phyloP scores from a whole-genome alignment of 1,140 invertebrate genomes.

The Tetramorium parvispinum region DNA sequence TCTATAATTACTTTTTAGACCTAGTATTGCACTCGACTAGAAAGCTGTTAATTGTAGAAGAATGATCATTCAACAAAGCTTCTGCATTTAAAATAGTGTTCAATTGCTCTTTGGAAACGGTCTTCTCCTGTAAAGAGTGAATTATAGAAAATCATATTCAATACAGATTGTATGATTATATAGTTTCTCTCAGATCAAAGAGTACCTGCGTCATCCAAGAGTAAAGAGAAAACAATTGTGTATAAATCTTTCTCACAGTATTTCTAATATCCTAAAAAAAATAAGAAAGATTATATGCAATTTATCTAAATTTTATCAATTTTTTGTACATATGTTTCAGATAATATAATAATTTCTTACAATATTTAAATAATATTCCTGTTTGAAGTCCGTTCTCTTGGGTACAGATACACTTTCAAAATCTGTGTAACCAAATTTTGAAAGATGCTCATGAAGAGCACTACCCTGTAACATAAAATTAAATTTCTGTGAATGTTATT shows the following conservation, averaged over 20 bases:
- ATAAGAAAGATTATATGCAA: conserved; percentile 18
- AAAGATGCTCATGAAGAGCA: conserved; percentile 77
- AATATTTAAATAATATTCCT: conserved; percentile 28
- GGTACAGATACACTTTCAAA: conserved; percentile 76
- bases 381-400: conserved; percentile 37
- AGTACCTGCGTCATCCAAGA: conserved; percentile 65
- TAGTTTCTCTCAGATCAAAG: not conserved
- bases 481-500: not conserved
- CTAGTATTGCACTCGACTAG: conserved; percentile 58
- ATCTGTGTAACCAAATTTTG: conserved; percentile 78
- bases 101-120: conserved; percentile 71
- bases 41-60: conserved; percentile 72
- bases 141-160: conserved; percentile 48
- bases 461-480: conserved; percentile 75
- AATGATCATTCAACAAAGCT: conserved; percentile 81
- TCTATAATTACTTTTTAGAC: conserved; percentile 71
- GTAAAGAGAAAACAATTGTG: conserved; percentile 54
- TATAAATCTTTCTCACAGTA: conserved; percentile 54
- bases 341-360: conserved; percentile 57
- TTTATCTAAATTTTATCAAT: not conserved
- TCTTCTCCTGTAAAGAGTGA: conserved; percentile 67
- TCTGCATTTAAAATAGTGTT: conserved; percentile 76
- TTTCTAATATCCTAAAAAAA: conserved; percentile 64
- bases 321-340: not conserved
- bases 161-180: conserved; percentile 4